These are phyloP conservation scores for Folsomia candida DNA, from an alignment of 2,888 invertebrate species.

Conservation along the genomic window DNA sequence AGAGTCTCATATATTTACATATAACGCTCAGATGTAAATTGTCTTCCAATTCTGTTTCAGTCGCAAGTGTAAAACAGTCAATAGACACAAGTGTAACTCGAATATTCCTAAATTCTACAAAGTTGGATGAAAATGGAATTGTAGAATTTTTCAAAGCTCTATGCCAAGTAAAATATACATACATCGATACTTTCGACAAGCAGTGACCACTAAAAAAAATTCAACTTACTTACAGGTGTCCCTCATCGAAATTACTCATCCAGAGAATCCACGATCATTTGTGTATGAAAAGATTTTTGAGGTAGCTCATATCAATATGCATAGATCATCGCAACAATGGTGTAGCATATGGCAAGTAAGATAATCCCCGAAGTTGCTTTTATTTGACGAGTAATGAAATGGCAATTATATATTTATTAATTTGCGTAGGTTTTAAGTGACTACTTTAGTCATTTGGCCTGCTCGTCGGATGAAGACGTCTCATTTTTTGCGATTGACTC, in stretches of 20 bases:
- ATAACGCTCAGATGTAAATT: no score
- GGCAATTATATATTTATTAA: neutral
- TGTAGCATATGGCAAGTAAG: constrained; percentile 42
- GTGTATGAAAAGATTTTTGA: constrained; percentile 43
- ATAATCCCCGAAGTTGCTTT: neutral
- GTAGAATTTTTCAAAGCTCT: constrained; percentile 42
- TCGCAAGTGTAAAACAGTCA: constrained; percentile 40
- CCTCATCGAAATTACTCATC: constrained; percentile 37
- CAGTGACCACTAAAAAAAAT: neutral
- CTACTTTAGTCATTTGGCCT: constrained; percentile 40
- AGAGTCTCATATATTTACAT: neutral
- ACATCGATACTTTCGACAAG: neutral
- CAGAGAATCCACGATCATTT: constrained; percentile 36
- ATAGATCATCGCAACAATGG: constrained; percentile 37
- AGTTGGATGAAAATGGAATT: constrained; percentile 36
- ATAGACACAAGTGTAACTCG: constrained; percentile 36
- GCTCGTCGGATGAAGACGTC: constrained; percentile 42
- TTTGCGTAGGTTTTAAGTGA: constrained; percentile 36
- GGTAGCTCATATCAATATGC: constrained; percentile 36
- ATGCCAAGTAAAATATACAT: constrained; percentile 27
- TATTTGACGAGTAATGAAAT: neutral
- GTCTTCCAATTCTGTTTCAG: no score
- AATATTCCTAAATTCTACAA: constrained; percentile 36
- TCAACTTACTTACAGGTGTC: constrained; percentile 26
- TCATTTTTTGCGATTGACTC: constrained; percentile 43